These are phyloP conservation scores for Wiebesia pumilae DNA, from an alignment of 1,140 invertebrate species.

Conservation along the genomic window DNA sequence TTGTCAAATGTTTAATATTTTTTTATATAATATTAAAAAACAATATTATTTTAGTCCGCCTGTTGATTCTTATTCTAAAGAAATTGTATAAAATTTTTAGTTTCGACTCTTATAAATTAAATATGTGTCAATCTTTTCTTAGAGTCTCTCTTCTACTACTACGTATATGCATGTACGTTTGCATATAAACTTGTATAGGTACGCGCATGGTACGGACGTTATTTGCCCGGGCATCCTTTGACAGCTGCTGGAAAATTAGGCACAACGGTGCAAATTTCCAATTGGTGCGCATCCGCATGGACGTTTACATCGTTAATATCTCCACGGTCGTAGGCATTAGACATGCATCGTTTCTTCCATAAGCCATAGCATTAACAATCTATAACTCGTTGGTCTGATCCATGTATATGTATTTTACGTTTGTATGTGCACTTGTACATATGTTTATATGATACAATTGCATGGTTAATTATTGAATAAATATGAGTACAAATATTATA, in stretches of 20 bases:
- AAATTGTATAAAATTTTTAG: no score
- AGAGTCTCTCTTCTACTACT: not conserved
- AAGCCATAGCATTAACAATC: constrained; percentile 52
- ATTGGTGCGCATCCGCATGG: constrained; percentile 42
- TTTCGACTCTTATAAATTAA: no score
- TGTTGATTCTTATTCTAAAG: no score
- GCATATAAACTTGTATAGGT: not conserved
- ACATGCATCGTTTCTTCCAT: constrained; percentile 55
- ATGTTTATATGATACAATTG: not conserved
- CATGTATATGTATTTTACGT: not conserved
- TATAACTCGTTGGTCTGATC: constrained; percentile 17
- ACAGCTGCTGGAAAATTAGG: constrained; percentile 41
- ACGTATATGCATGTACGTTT: not conserved
- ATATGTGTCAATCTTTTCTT: no score
- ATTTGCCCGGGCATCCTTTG: constrained; percentile 45
- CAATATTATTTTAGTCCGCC: no score
- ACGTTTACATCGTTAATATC: constrained; percentile 54
- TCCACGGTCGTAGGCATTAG: constrained; percentile 56
- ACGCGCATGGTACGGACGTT: not conserved
- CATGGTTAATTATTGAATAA: not conserved
- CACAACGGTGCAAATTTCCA: constrained; percentile 18
- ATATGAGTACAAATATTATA: no score
- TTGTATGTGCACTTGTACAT: not conserved
- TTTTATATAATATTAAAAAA: not conserved
- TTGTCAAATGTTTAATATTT: not conserved